Base-by-base conservation (phyloP, 1,140 invertebrate species). In the Papilio polytes region DNA sequence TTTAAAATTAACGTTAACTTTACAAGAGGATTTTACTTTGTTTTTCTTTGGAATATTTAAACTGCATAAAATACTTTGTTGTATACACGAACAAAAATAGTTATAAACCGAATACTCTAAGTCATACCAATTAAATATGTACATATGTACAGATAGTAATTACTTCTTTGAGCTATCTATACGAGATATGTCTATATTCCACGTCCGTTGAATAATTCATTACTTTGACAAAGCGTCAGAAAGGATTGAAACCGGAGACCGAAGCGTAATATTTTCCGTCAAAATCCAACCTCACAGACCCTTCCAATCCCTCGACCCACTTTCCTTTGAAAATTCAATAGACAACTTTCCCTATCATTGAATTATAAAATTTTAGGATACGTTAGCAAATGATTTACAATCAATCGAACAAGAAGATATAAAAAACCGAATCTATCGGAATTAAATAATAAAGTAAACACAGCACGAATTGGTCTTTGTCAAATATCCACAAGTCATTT, bases 241-340 rank as follows among this genome's bases (percentile, higher is more conserved):
- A 63, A 63, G 20, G 59, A 63, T 63, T 63, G 56, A 20, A 63
- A 26, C 10, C 20, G 56, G 56, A 63, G 56, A 63, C 56, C 59
- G 63, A 66, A 66, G 13, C 63, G 63, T 66, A 26, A 66, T 66
- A 66, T 15, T 26, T 66, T 66, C 63, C 63, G 4, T 31, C 63
- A 70, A 36, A 70, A 70, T 70, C 22, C 9, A 31, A 26, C 63
- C 26, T 70, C 26, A 15, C 63, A 15, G 26, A 70, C 63, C 63
- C 63, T 31, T 70, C 26, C n/a, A 36, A 31, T 70, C 63, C 63
- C 26, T 31, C 26, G 13, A 70, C 26, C 63, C 63, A 70, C 26
- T 31, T 70, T 31, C 12, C n/a, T 70, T 70, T 70, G 63, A 70
- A 70, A 26, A 70, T 70, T 70, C 63, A 70, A 63, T 63, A 63